Evolutionary conservation across 2,797 vertebrate species (phyloP), one percentile per base, ranked within the genome.

Genomic region (Chiloscyllium punctatum): DNA sequence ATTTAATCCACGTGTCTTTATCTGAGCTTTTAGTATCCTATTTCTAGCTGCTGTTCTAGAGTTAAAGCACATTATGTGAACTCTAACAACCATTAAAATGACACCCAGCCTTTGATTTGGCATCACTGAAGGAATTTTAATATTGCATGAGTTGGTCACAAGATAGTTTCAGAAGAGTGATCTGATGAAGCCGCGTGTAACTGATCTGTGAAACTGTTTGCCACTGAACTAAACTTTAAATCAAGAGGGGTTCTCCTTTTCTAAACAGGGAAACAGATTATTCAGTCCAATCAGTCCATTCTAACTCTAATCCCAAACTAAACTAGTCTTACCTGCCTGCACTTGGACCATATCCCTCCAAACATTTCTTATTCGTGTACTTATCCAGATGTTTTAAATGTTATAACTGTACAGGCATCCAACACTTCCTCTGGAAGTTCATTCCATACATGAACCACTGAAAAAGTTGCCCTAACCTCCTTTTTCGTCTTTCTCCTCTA

Each of bases 1-100:
- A 21, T 91, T 57, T 91, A 91, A 68, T 68, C 18, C 68, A 91
- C 68, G 33, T 66, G 88, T 25, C 82, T 84, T 42, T 66, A 91
- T 37, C 57, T n/a, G 33, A 68, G 57, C 57, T 57, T 66, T 91
- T 91, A 91, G 66, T 91, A 88, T 84, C 79, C 37, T 84, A 68
- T 66, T 91, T 37, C 33, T 18, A 66, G 6, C 62, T n/a, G 88
- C 62, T 91, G 88, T n/a, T 66, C 57, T 66, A 62, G 30, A 91
- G 33, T 18, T 91, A 57, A 91, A 68, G 33, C 57, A 68, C 88
- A 37, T 91, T 91, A 91, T 91, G 57, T 91, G 62, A 91, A 62
- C 18, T 66, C n/a, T 37, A n/a, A 91, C 33, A 91, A 6, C n/a
- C 4, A 68, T 66, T 91, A 91, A 33, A 91, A 33, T 91, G 88